Percentiles rank a stretch among this genome's conserved stretches.
Conservation (phyloP, 2,888 invertebrate genomes). For the Parapristionchus giblindavisi region DNA sequence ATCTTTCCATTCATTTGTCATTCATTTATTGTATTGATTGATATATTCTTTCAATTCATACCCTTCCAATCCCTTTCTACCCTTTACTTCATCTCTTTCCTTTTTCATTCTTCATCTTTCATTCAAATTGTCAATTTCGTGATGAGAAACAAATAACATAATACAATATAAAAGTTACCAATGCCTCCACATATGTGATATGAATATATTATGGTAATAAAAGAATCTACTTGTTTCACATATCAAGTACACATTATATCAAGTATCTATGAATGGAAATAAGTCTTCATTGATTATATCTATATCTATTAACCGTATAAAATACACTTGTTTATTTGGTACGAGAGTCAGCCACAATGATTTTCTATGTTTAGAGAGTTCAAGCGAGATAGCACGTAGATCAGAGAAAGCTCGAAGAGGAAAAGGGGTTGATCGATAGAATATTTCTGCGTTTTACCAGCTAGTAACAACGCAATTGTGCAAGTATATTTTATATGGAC, state of each 20-base stretch:
- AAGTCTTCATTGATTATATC: too few relatives aligned
- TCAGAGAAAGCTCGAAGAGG: too few relatives aligned
- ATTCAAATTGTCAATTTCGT: conserved; percentile 11
- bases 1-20: conserved; percentile 8
- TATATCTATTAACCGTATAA: too few relatives aligned
- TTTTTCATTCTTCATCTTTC: neutral
- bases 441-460: too few relatives aligned
- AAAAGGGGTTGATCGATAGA: too few relatives aligned
- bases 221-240: neutral
- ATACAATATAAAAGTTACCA: conserved; percentile 20
- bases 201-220: conserved; percentile 32
- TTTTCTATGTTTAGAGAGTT: too few relatives aligned
- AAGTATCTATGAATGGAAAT: too few relatives aligned
- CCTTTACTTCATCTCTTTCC: neutral
- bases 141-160: conserved; percentile 23
- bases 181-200: conserved; percentile 33
- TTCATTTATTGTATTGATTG: conserved; percentile 22
- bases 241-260: neutral
- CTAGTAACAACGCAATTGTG: too few relatives aligned
- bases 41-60: neutral
- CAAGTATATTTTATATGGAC: too few relatives aligned
- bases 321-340: too few relatives aligned
- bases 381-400: too few relatives aligned
- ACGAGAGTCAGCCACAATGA: too few relatives aligned
- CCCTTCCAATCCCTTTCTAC: neutral